Evolutionary conservation across 2,888 invertebrate species (phyloP), one percentile per base, ranked within the genome.

Genomic region (Amorpha juglandis): DNA sequence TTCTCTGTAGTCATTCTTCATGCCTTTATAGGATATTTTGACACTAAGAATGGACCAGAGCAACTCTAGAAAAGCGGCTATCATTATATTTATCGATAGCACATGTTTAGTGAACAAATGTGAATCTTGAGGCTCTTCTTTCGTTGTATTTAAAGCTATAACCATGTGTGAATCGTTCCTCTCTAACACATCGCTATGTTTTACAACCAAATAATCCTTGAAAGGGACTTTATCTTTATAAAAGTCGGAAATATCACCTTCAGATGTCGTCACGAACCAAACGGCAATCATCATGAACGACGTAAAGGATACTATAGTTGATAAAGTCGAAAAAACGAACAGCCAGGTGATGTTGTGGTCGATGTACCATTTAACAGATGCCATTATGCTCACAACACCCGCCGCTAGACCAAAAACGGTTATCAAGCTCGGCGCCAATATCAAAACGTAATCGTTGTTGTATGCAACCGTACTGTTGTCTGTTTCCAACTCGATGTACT

Each of bases 331-430:
- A 69, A 94, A 91, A 58, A 94, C 81, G 72, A 95, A 95, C 71
- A 96, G 89, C 90, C 94, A 94, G 0, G 93, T 92, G 72, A 96
- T 95, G 77, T 96, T 95, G 67, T 93, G 91, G 76, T 96, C 95
- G 58, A 95, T 94, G 78, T 96, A 96, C 96, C 96, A 96, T 70
- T 92, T 86, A 47, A 94, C 94, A 77, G 95, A 95, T 0, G 96
- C 95, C 58, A 95, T 78, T 12, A 95, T 87, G 0, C 95, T 95
- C 0, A 94, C 89, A 4, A 94, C 67, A 0, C 94, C 94, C 0
- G 94, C 93, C 0, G 89, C 87, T 58, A 94, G 74, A 0, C 93
- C 93, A 63, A 94, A 94, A 45, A 94, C 69, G 0, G 94, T 91
- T 69, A 95, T 87, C 66, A 95, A 74, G 72, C 87, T 89, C 0